Evolutionary conservation across 2,797 vertebrate genomes (phyloP), one percentile per base, ranked within the genome.

Genomic region (Thalassophryne amazonica): DNA sequence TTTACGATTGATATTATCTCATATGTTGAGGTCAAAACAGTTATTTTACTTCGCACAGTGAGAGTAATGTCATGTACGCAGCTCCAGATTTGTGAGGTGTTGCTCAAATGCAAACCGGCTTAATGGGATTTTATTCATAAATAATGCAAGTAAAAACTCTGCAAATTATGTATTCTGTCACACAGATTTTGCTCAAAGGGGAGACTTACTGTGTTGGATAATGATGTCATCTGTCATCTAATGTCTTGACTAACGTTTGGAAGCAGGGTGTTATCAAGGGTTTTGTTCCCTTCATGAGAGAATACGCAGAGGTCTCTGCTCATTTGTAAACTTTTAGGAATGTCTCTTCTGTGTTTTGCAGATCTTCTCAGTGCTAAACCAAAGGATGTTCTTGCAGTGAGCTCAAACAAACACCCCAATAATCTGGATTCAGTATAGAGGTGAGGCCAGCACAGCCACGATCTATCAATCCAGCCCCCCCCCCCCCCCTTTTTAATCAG

Each of bases 41-140:
- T 43, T 35, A 22, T 34, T 27, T 28, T 9, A 12, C 15, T 6
- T 14, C 42, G 13, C 27, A 33, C 19, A 40, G 20, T 22, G 27
- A 42, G 40, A 10, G 6, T 27, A 46, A 38, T 28, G 14, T 31
- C 33, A 19, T 29, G 12, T 33, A 14, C 30, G 23, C 50, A 18
- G 30, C 30, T 32, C 4, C 20, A 41, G 23, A 35, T 43, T 3
- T 56, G 21, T 34, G 24, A 15, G 18, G 15, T 27, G 17, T 21
- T 11, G 12, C 30, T 31, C 4, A 28, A 49, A 5, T 27, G 35
- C 19, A 48, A 51, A 10, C 6, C 17, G 22, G 16, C 15, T 4
- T 10, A 23, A 46, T 60, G 12, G 17, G 30, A 55, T 39, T 27
- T n/a, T 21, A 24, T 25, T 55, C 17, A 59, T 42, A 23, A 25